Conservation (phyloP, 2,888 invertebrate genomes). For the Drosophila anceps region DNA sequence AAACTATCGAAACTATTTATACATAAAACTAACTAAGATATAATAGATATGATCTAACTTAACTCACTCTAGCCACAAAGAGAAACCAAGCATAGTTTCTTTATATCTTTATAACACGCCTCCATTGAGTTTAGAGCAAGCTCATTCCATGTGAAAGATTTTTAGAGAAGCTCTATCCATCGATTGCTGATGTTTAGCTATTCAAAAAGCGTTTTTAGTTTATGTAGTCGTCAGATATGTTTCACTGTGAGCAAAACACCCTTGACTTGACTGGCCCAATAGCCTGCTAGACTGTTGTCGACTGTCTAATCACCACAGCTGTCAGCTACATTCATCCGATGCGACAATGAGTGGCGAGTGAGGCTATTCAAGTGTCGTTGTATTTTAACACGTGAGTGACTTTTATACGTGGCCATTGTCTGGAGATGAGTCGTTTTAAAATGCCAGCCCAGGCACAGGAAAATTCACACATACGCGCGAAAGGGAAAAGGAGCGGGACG, state of each 20-base stretch:
- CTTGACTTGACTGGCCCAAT: slow-evolving; percentile 13
- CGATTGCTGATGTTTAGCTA: neutral
- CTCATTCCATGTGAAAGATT: neutral
- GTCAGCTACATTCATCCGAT: slow-evolving; percentile 46
- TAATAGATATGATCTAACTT: neutral
- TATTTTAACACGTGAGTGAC: slow-evolving; percentile 76
- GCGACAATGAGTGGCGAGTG: slow-evolving; percentile 46
- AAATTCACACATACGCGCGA: slow-evolving; percentile 63
- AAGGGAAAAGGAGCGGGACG: slow-evolving; percentile 6
- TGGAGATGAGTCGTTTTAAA: slow-evolving; percentile 62
- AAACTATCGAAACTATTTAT: neutral
- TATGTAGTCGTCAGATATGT: neutral
- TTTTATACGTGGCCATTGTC: slow-evolving; percentile 63
- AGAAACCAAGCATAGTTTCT: neutral
- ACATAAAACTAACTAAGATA: neutral
- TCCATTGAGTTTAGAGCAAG: neutral
- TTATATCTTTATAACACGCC: neutral
- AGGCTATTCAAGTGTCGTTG: slow-evolving; percentile 64
- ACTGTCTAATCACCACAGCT: slow-evolving; percentile 48
- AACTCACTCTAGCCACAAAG: neutral
- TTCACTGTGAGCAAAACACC: neutral
- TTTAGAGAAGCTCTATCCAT: neutral
- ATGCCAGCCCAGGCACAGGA: slow-evolving; percentile 64
- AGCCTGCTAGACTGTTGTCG: slow-evolving; percentile 13
- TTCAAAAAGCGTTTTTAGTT: neutral